Base-by-base conservation (phyloP, 1,140 invertebrate genomes). In the Matsumurasca onukii region DNA sequence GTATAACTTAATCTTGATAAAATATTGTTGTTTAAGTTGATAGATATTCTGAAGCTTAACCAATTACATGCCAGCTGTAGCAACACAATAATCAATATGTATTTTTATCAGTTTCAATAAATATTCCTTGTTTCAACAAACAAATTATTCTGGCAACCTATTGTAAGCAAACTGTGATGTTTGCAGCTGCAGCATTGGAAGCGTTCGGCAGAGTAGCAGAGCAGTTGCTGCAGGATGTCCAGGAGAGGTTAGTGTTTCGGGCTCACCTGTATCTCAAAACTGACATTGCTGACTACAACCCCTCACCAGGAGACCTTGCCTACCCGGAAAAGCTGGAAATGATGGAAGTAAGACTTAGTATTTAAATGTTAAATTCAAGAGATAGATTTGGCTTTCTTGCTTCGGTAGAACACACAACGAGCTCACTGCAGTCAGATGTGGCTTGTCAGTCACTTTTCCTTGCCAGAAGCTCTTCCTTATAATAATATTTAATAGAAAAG, bases 291-390 rank as follows among this genome's bases (percentile, higher is more conserved):
- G 87, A 89, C 69, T 96, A 94, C 78, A 88, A 90, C 71, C 93
- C 97, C 12, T 95, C 94, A 17, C 86, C 91, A 17, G 97, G 97
- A 0, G 98, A 99, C 82, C 82, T 99, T 51, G 95, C 95, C 0
- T 99, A 99, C 83, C 98, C 98, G 0, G 93, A 98, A 75, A 98
- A 98, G 80, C 81, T 99, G 22, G 88, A 95, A 78, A 98, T 98
- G 92, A 99, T 99, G 95, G 91, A 95, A 74, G 85, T 75, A 68
- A 66, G 49, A 30, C 64, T 39, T 9, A 39, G 34, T 39, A 39
- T 39, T 9, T n/a, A n/a, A n/a, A n/a, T n/a, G n/a, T n/a, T n/a
- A n/a, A n/a, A n/a, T n/a, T n/a, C n/a, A n/a, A n/a, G n/a, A n/a
- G n/a, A n/a, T n/a, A n/a, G n/a, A n/a, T n/a, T n/a, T n/a, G n/a